Evolutionary conservation across 2,888 invertebrate species (phyloP), one percentile per base, ranked within the genome.

Genomic region (Lacanobia wlatinum): DNA sequence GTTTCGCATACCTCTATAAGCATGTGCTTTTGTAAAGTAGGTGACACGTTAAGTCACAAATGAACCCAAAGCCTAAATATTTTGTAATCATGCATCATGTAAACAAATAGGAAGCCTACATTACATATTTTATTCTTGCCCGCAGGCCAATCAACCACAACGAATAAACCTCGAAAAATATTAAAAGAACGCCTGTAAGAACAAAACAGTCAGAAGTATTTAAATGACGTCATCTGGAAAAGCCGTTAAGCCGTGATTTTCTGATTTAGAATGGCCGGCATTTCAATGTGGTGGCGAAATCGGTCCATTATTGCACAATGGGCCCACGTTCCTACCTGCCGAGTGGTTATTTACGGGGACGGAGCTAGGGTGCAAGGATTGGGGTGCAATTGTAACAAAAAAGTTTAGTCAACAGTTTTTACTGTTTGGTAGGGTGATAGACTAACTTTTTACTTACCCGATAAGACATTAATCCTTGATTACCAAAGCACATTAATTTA

Each of bases 261-360:
- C 68, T 65, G 65, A 63, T 75, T 73, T 76, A 63, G 40, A 58
- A 71, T 40, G 21, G 40, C 65, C 18, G 14, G 46, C 60, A 70
- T 83, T 78, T 83, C 60, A 84, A 72, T 71, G 63, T 68, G 50
- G 72, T 66, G 38, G 65, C 12, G 21, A 52, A 72, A 78, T 63
- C 67, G 67, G 60, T 72, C 77, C 68, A 78, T 84, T 84, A 80
- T 55, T 60, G 21, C 43, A 78, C 83, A 81, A 84, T 80, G 56
- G 62, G 61, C 53, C 61, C 61, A 64, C 58, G 68, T 62, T 55
- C 34, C 59, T 53, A 55, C 59, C 67, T 61, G 58, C 43, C 9
- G 38, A 61, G 60, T 46, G 53, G 46, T 34, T 59, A 38, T 74
- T 67, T 61, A 10, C 7, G 16, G 55, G 61, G 61, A 50, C 23